Evolutionary conservation across 2,113 vertebrate genomes (phyloP).

Genomic region (Salminus brasiliensis): DNA sequence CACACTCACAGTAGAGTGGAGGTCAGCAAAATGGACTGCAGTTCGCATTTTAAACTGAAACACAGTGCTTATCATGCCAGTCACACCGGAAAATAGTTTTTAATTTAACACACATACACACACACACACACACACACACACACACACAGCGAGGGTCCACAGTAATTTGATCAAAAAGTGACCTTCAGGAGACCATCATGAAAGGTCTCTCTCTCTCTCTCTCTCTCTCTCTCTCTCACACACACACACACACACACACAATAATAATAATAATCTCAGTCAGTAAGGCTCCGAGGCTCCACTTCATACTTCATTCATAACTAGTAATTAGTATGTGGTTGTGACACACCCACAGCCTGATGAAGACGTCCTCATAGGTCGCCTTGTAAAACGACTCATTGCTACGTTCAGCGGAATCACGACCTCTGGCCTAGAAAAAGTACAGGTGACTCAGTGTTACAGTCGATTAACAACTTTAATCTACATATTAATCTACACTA

Average conservation of each 20-base stretch:
- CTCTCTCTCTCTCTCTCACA: no score
- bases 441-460: no score
- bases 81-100: conserved; percentile 44
- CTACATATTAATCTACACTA: no score
- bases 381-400: no score
- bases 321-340: no score
- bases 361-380: no score
- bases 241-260: conserved; percentile 41
- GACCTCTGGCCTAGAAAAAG: no score
- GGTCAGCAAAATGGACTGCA: conserved; percentile 36
- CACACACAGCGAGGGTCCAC: conserved; percentile 14
- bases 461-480: no score
- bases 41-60: conserved; percentile 43
- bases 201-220: no score
- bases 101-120: conserved; percentile 47
- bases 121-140: conserved; percentile 35
- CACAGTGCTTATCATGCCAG: conserved; percentile 47
- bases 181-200: conserved; percentile 45
- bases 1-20: conserved; percentile 36
- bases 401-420: no score
- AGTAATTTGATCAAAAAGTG: conserved; percentile 43
- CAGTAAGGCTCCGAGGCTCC: conserved; percentile 27
- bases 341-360: no score
- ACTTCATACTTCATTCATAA: no score
- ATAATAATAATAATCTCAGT: conserved; percentile 25